Evolutionary conservation across 2,888 invertebrate genomes (phyloP).

Genomic region (Troides aeacus): DNA sequence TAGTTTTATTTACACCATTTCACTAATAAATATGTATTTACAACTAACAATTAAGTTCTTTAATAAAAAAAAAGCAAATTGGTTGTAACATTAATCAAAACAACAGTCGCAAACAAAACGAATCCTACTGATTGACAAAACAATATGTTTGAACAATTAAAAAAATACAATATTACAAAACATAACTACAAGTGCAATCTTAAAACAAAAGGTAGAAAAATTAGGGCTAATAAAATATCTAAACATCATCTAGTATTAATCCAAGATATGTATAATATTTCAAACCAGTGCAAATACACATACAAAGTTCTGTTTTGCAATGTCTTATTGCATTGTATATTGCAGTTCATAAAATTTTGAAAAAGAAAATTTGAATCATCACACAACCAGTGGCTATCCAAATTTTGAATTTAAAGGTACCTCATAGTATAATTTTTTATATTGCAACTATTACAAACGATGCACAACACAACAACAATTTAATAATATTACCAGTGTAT

Average conservation of each 20-base stretch:
- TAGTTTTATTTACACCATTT: slow-evolving; percentile 74
- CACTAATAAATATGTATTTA: slow-evolving; percentile 62
- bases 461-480: slow-evolving; percentile 58
- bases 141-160: slow-evolving; percentile 16
- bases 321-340: background rate
- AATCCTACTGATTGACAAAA: slow-evolving; percentile 31
- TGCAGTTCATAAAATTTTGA: background rate
- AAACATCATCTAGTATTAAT: slow-evolving; percentile 53
- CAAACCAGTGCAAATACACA: slow-evolving; percentile 27
- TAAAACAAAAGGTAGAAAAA: slow-evolving; percentile 41
- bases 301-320: background rate
- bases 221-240: slow-evolving; percentile 36
- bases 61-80: slow-evolving; percentile 48
- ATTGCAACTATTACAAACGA: slow-evolving; percentile 52
- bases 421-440: slow-evolving; percentile 32
- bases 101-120: slow-evolving; percentile 42
- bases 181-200: slow-evolving; percentile 68
- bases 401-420: background rate
- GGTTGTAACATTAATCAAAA: slow-evolving; percentile 40
- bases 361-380: background rate
- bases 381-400: background rate
- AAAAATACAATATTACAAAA: slow-evolving; percentile 51
- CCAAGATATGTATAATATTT: slow-evolving; percentile 65
- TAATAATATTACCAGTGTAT: slow-evolving; percentile 10
- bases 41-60: slow-evolving; percentile 57